Evolutionary conservation across 2,888 invertebrate species (phyloP).

Genomic region (Poecilus cupreus): DNA sequence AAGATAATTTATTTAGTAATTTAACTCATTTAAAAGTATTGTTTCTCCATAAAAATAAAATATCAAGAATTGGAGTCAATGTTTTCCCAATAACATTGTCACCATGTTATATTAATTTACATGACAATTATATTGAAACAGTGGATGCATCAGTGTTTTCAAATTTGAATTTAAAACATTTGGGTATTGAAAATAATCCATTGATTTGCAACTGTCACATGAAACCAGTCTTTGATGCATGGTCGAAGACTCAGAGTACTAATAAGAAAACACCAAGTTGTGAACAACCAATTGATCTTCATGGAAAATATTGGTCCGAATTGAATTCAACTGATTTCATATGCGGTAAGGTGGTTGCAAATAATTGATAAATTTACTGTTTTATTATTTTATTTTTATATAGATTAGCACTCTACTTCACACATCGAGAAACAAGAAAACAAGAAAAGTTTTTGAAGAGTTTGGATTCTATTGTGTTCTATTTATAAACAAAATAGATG

Average conservation of each 20-base stretch:
- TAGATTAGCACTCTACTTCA: too few relatives aligned
- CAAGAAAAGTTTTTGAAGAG: too few relatives aligned
- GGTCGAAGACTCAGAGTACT: neutral
- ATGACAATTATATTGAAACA: neutral
- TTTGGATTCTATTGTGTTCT: too few relatives aligned
- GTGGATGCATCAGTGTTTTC: neutral
- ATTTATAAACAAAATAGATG: too few relatives aligned
- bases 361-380: too few relatives aligned
- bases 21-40: neutral
- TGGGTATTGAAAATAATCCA: neutral
- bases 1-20: neutral
- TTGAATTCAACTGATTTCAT: neutral
- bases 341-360: conserved; percentile 13
- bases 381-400: too few relatives aligned
- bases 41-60: neutral
- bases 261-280: neutral
- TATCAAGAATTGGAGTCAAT: neutral
- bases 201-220: neutral
- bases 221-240: neutral
- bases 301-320: neutral
- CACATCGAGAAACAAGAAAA: too few relatives aligned
- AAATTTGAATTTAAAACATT: neutral
- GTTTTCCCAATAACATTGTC: neutral
- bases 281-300: neutral
- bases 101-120: neutral